Base-by-base conservation (phyloP, 2,113 vertebrate genomes). In the Ibidorhyncha struthersii region DNA sequence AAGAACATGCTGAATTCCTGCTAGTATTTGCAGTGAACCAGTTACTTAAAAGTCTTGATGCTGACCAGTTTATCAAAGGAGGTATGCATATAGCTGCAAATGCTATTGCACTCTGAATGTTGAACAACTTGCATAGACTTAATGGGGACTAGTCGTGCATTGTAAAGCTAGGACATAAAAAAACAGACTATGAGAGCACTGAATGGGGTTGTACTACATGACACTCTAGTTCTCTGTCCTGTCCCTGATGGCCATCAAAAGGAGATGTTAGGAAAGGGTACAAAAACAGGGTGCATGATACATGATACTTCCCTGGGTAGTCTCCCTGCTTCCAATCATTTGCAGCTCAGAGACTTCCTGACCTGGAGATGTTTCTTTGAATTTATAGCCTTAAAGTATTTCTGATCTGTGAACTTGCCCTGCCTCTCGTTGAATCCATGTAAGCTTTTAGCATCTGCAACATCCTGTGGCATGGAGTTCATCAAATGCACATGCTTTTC, bases 131-230 rank as follows among this genome's bases (percentile, higher is more conserved):
- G n/a, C 11, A 4, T 34, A 52, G 53, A 29, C 19, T 80, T 70
- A 49, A 29, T 38, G 23, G 34, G 40, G 6, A 43, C 7, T 30
- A 8, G 3, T 21, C 2, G 0, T 32, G 34, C 0, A 1, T 16
- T 47, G 32, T 59, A 67, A 91, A 86, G 55, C 32, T 81, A 81
- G 26, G n/a, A 66, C 34, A 50, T 50, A 74, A 91, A 89, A 55
- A 6, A 6, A 0, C 15, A 76, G 56, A 30, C 9, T 32, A 1
- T 65, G 72, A 62, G 13, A 78, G 21, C 43, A 34, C 25, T 83
- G 43, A 79, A 76, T 30, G 9, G 23, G 12, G 7, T 55, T 1
- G 1, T 62, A 73, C 15, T 22, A 74, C 12, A 29, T 18, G 29
- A 5, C n/a, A 66, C 19, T 73, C 58, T 61, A 49, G 34, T 32